Evolutionary conservation across 2,113 vertebrate genomes (phyloP), one percentile per base, ranked within the genome.

Genomic region (Dromiciops gliroides): DNA sequence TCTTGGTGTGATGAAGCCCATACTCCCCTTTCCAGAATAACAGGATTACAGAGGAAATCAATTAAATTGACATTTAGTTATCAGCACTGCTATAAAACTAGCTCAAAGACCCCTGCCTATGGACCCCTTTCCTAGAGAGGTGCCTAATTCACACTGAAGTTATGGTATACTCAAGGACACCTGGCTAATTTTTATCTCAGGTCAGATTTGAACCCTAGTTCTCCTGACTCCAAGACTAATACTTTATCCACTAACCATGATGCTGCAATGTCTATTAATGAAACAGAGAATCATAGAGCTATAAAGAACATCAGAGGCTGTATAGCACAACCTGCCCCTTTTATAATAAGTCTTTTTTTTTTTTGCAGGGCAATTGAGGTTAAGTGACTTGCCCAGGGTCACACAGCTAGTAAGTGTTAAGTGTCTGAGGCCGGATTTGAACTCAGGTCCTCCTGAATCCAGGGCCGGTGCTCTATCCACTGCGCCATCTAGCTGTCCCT

Each of bases 261-360:
- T 44, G 6, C 19, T 19, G 44, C 67, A 83, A n/a, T 83, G 67
- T 16, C 19, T 0, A 0, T 16, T 83, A 44, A 83, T 44, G n/a
- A 44, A n/a, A 83, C 1, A n/a, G 37, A 44, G 37, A 83, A 83
- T 23, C n/a, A 22, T 44, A 1, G 2, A 83, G 5, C n/a, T 83
- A 2, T 16, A 44, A 44, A 3, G 12, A 4, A 37, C 3, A 0
- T 44, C 16, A 44, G n/a, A 83, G 7, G 6, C 2, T 19, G n/a
- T 75, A 31, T n/a, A 0, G 0, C 44, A 3, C 67, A 83, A 44
- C 67, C 37, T 19, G 44, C 6, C 0, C 19, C 16, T 44, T 83
- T 83, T 83, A 83, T 19, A n/a, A n/a, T n/a, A n/a, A n/a, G n/a
- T n/a, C n/a, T n/a, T n/a, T n/a, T n/a, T n/a, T n/a, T n/a, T n/a